Percentiles rank a stretch among this genome's conserved stretches.
Evolutionary conservation across 1,140 invertebrate genomes (phyloP).

Genomic region (Scaptodrosophila lebanonensis): DNA sequence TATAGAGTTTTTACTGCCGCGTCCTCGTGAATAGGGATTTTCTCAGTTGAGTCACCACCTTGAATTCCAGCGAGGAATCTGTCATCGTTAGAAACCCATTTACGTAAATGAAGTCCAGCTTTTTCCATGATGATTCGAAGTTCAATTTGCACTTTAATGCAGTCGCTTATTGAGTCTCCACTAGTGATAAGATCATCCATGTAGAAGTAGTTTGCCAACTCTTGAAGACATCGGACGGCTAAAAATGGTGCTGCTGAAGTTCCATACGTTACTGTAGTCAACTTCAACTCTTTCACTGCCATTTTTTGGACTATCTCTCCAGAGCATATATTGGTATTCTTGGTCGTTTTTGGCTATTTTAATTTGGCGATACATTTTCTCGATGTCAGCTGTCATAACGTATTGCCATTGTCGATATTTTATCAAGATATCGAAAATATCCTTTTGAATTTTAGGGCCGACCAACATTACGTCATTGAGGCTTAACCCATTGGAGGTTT

Average conservation of each 20-base stretch:
- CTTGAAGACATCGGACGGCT: no score
- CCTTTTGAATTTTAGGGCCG: conserved; percentile 62
- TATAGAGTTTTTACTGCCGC: conserved; percentile 43
- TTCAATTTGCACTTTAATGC: no score
- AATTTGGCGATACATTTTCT: no score
- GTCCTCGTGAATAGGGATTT: conserved; percentile 10
- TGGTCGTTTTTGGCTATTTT: no score
- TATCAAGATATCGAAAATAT: no score
- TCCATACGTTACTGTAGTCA: no score
- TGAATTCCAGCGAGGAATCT: conserved; percentile 1
- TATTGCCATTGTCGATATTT: conserved; percentile 54
- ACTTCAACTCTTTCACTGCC: conserved; percentile 40
- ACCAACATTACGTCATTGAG: no score
- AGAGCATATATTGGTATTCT: conserved; percentile 73
- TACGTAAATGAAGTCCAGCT: conserved; percentile 70
- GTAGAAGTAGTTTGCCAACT: conserved; percentile 54
- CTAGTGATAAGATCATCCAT: conserved; percentile 66
- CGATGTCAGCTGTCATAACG: no score
- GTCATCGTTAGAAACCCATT: conserved; percentile 69
- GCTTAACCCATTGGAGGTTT: no score
- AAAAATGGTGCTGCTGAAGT: no score
- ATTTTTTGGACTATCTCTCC: conserved; percentile 46
- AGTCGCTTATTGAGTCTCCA: conserved; percentile 30
- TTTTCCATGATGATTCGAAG: conserved; percentile 41
- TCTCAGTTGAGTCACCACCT: not conserved